Percentiles rank a stretch among this genome's conserved stretches.
These are phyloP conservation scores for Apis cerana DNA, from an alignment of 1,140 invertebrate species.

Conservation along the genomic window DNA sequence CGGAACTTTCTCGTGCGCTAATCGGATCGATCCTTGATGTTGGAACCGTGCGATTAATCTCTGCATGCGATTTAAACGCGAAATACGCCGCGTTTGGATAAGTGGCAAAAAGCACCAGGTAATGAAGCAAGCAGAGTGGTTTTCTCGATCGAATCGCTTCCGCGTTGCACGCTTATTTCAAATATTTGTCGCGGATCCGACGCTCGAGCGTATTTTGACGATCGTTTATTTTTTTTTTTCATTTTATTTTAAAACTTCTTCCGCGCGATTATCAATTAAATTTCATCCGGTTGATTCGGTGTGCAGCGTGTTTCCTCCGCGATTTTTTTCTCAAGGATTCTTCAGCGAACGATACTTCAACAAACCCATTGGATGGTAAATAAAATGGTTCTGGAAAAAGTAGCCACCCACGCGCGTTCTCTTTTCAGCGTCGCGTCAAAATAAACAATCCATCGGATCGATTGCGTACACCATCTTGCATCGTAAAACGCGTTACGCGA, in stretches of 20 bases:
- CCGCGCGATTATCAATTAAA: neutral
- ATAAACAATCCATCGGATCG: neutral
- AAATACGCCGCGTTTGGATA: neutral
- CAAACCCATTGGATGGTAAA: neutral
- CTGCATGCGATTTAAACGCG: no score
- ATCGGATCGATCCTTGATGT: neutral
- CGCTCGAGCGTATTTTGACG: neutral
- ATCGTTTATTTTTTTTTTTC: neutral
- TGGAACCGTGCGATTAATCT: neutral
- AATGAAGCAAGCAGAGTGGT: conserved; percentile 9
- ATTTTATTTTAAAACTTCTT: neutral
- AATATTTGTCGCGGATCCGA: neutral
- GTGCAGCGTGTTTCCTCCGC: neutral
- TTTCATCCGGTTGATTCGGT: neutral
- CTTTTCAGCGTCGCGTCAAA: neutral
- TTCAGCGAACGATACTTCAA: neutral
- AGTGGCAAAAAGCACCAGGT: neutral
- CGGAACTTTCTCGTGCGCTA: no score
- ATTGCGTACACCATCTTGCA: neutral
- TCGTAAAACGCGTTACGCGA: neutral
- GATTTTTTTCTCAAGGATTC: neutral
- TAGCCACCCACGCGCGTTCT: conserved; percentile 5
- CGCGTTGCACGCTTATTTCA: conserved; percentile 4
- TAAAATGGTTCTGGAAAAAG: conserved; percentile 10
- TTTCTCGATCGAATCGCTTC: neutral